Conservation (phyloP, 2,113 vertebrate genomes). For the Melozone crissalis region DNA sequence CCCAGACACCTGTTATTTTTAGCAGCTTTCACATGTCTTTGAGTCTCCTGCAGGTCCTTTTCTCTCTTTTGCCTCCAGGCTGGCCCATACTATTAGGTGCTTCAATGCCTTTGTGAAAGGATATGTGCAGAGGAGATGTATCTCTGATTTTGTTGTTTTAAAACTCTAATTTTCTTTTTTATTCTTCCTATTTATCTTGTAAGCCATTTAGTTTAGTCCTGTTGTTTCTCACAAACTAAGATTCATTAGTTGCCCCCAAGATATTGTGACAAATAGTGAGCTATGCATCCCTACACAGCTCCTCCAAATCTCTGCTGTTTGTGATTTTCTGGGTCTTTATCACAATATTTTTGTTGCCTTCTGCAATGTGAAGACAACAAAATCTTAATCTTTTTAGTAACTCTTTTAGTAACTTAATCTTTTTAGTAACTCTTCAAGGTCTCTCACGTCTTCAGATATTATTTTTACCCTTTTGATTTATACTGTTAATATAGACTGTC, state of each 20-base stretch:
- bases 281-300: neutral
- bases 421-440: neutral
- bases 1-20: neutral
- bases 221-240: neutral
- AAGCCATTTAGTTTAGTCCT: neutral
- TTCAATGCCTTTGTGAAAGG: neutral
- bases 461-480: neutral
- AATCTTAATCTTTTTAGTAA: neutral
- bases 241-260: neutral
- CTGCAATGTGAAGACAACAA: neutral
- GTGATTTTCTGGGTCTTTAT: neutral
- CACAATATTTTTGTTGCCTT: neutral
- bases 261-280: neutral
- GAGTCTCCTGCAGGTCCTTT: neutral
- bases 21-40: neutral
- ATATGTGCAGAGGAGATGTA: neutral
- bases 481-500: neutral
- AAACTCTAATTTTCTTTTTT: neutral
- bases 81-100: neutral
- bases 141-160: neutral
- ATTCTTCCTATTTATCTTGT: neutral
- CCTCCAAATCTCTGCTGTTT: neutral
- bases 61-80: neutral
- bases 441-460: neutral
- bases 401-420: neutral